These are phyloP conservation scores for Kryptopterus vitreolus DNA, from an alignment of 2,797 vertebrate genomes.

Conservation along the genomic window DNA sequence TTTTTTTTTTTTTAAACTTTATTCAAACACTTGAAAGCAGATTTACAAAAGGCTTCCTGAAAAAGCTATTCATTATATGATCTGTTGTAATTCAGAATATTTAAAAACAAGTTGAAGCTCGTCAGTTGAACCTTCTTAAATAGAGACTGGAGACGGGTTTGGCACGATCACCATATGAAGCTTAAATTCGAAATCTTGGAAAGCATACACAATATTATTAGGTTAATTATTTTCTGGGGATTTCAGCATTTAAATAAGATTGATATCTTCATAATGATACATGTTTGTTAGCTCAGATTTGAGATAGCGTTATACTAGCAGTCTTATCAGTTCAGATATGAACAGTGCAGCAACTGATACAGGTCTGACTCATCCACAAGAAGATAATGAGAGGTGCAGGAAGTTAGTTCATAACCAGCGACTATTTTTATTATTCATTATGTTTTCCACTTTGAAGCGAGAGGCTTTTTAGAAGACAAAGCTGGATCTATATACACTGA, in stretches of 20 bases:
- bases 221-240: background rate
- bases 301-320: background rate
- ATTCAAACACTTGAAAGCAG: background rate
- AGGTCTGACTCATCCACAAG: background rate
- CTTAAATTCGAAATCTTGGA: background rate
- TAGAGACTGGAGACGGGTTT: too few species aligned
- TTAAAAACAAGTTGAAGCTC: too few species aligned
- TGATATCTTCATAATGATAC: background rate
- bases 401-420: background rate
- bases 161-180: background rate
- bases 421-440: background rate
- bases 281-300: background rate
- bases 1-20: background rate
- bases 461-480: background rate
- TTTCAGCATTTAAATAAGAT: background rate
- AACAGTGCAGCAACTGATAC: background rate
- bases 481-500: too few species aligned
- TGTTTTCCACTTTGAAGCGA: background rate
- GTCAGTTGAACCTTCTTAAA: too few species aligned
- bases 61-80: background rate
- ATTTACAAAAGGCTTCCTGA: background rate
- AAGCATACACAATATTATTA: background rate
- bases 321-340: background rate
- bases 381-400: background rate
- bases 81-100: background rate